A percentile compares a stretch with the other conserved stretches of the same genome.
Evolutionary conservation across 2,797 vertebrate genomes (phyloP).

Genomic region (Poeciliopsis paucimaculata): DNA sequence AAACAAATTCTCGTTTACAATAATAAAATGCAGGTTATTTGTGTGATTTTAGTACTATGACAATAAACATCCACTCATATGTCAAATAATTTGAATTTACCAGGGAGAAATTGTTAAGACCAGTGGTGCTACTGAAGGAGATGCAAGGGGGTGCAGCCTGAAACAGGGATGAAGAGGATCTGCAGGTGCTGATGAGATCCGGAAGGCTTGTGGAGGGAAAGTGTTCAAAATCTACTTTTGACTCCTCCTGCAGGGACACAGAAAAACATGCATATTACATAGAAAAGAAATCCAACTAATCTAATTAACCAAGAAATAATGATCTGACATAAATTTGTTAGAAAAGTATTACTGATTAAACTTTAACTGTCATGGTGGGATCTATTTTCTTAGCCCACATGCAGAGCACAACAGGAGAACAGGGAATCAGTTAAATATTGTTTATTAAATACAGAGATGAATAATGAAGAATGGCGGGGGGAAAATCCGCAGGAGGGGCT

Average conservation of each 20-base stretch:
- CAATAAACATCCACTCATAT: neutral
- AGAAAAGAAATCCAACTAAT: neutral
- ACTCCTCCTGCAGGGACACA: constrained; percentile 81
- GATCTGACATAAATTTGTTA: no score
- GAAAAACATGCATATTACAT: neutral
- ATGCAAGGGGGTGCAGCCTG: constrained; percentile 5
- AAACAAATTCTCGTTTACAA: neutral
- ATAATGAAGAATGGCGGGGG: no score
- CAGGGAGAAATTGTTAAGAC: constrained; percentile 63
- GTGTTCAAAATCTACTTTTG: constrained; percentile 88
- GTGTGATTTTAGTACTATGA: neutral
- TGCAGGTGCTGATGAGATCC: constrained; percentile 89
- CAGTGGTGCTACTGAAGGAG: constrained; percentile 68
- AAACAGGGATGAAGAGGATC: constrained; percentile 75
- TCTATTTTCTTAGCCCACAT: no score
- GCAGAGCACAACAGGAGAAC: no score
- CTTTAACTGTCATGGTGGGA: no score
- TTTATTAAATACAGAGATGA: no score
- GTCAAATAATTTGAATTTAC: constrained; percentile 74
- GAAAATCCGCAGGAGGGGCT: no score
- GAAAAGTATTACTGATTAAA: no score
- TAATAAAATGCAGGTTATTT: neutral
- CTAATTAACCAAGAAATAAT: no score
- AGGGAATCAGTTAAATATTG: no score
- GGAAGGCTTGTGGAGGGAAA: constrained; percentile 92